Percentiles rank a stretch among this genome's conserved stretches.
phyloP scores from a whole-genome alignment of 2,888 invertebrate species.

The Heliconius ethilla region DNA sequence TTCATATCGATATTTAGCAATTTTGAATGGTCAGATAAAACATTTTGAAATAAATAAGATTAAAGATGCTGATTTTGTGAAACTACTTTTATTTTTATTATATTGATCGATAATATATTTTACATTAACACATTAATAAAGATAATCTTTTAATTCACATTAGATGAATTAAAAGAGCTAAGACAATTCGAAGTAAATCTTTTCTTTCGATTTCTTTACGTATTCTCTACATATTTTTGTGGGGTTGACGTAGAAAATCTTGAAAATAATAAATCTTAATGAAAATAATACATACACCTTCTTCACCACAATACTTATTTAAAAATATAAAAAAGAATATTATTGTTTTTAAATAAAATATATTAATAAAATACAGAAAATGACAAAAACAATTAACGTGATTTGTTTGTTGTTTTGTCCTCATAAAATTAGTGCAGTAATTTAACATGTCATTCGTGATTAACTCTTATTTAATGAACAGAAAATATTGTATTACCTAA shows the following conservation, averaged over 20 bases:
- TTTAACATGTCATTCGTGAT: background rate
- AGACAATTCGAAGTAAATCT: no score
- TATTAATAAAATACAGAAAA: background rate
- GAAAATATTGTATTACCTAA: background rate
- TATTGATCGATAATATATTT: background rate
- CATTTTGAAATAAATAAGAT: constrained; percentile 1
- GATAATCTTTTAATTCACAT: no score
- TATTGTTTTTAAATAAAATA: background rate
- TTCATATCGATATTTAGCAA: constrained; percentile 2
- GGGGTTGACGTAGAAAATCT: no score
- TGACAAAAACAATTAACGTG: background rate
- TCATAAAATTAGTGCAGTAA: background rate
- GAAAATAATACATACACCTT: no score
- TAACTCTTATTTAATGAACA: constrained; percentile 4
- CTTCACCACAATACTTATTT: no score
- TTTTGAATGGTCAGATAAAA: background rate
- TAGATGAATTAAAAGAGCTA: no score
- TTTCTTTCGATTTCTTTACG: no score
- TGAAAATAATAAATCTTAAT: no score
- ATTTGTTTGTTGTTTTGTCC: constrained; percentile 7
- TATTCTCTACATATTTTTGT: no score
- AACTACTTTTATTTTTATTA: background rate
- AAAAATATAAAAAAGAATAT: background rate
- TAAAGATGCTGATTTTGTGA: background rate
- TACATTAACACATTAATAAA: no score